These are phyloP conservation scores for Nipponia nippon DNA, from an alignment of 2,113 vertebrate genomes.

Conservation along the genomic window DNA sequence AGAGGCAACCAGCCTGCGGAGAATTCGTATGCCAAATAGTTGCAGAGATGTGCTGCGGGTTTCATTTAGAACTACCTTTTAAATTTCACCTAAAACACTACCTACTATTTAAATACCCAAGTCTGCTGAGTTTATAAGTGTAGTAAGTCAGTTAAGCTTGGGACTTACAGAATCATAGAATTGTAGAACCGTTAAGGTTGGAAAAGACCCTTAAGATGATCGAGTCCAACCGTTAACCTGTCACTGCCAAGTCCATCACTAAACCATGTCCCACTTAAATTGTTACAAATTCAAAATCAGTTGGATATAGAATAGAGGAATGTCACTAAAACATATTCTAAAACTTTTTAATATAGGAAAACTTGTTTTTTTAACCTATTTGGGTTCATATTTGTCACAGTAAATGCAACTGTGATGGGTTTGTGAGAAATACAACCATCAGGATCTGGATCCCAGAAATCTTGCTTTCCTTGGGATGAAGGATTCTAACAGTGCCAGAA, in stretches of 20 bases:
- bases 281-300: neutral
- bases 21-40: neutral
- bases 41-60: neutral
- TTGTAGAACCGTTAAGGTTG: no score
- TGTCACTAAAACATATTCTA: neutral
- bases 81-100: neutral
- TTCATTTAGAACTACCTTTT: neutral
- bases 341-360: neutral
- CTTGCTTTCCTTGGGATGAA: neutral
- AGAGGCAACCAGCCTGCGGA: neutral
- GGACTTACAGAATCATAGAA: neutral
- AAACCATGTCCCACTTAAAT: neutral
- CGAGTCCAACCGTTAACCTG: no score
- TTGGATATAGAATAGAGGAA: neutral
- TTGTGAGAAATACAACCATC: neutral
- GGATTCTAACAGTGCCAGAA: neutral
- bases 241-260: no score
- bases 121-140: neutral
- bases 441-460: neutral
- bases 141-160: neutral
- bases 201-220: no score
- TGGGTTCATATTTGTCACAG: neutral
- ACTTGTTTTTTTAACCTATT: neutral
- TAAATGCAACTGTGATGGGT: neutral
- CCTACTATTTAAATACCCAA: neutral